These are phyloP conservation scores for Myripristis murdjan DNA, from an alignment of 2,797 vertebrate genomes.

Conservation along the genomic window DNA sequence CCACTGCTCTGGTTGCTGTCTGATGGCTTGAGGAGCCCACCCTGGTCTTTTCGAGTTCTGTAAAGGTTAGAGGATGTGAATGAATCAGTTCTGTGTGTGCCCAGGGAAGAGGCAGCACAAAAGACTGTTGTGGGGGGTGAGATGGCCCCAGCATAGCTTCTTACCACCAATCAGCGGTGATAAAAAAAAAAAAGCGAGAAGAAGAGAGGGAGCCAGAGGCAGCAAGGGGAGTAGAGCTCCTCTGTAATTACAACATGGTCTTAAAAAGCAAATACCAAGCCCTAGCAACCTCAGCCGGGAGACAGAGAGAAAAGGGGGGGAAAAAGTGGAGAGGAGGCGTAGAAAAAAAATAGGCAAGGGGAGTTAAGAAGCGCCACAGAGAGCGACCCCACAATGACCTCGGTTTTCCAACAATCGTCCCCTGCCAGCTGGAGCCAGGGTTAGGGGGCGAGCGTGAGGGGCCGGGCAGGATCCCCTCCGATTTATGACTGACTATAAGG, in stretches of 20 bases:
- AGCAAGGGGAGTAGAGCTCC: conserved; percentile 82
- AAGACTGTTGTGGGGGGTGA: conserved; percentile 70
- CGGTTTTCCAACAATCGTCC: conserved; percentile 85
- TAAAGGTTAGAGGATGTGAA: conserved; percentile 71
- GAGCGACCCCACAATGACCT: conserved; percentile 88
- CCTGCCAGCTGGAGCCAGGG: conserved; percentile 89
- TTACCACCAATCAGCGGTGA: conserved; percentile 81
- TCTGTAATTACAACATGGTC: conserved; percentile 90
- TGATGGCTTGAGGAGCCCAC: conserved; percentile 38
- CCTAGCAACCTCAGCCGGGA: conserved; percentile 88
- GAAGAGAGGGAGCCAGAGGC: conserved; percentile 74
- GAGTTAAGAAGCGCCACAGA: conserved; percentile 87
- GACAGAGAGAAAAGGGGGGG: conserved; percentile 71
- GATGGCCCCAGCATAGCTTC: conserved; percentile 75
- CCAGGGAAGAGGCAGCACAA: conserved; percentile 61
- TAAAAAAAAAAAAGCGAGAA: conserved; percentile 75
- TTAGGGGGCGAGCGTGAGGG: conserved; percentile 83
- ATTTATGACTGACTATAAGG: conserved; percentile 88
- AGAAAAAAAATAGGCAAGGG: conserved; percentile 74
- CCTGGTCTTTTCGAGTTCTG: conserved; percentile 37
- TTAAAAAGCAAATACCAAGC: conserved; percentile 91
- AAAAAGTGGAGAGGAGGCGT: conserved; percentile 55
- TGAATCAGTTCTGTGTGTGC: conserved; percentile 67
- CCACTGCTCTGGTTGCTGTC: conserved; percentile 18
- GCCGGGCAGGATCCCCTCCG: conserved; percentile 83